These are phyloP conservation scores for Mustela lutreola DNA, from an alignment of 2,113 vertebrate species.

Conservation along the genomic window DNA sequence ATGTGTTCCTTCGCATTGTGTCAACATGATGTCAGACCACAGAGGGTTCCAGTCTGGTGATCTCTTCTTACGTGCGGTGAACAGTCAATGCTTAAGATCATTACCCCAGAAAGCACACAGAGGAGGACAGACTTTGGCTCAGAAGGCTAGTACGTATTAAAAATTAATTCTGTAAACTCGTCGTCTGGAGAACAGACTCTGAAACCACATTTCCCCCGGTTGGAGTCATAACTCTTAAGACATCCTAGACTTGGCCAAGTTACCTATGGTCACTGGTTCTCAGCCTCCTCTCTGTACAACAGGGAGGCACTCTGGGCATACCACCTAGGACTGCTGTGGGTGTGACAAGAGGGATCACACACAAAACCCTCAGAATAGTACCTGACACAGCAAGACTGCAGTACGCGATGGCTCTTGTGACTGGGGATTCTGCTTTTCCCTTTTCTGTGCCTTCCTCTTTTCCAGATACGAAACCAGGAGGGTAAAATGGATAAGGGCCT, in stretches of 20 bases:
- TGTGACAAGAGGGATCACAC: neutral
- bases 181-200: neutral
- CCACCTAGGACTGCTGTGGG: neutral
- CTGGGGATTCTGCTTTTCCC: neutral
- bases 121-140: neutral
- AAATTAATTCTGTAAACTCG: neutral
- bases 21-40: constrained; percentile 50
- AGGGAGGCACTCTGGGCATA: neutral
- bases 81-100: neutral
- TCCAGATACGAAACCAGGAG: neutral
- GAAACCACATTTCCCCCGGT: neutral
- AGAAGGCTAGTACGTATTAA: neutral
- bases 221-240: neutral
- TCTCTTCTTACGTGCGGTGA: constrained; percentile 26
- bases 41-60: neutral
- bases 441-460: neutral
- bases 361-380: neutral
- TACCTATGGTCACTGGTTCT: neutral
- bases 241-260: neutral
- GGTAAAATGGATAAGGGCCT: neutral
- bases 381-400: neutral
- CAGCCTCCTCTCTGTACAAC: neutral
- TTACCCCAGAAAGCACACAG: neutral
- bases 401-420: neutral
- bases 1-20: neutral